Evolutionary conservation across 23 tunicate genomes (phyloP).

Genomic region (Ascidia mentula): DNA sequence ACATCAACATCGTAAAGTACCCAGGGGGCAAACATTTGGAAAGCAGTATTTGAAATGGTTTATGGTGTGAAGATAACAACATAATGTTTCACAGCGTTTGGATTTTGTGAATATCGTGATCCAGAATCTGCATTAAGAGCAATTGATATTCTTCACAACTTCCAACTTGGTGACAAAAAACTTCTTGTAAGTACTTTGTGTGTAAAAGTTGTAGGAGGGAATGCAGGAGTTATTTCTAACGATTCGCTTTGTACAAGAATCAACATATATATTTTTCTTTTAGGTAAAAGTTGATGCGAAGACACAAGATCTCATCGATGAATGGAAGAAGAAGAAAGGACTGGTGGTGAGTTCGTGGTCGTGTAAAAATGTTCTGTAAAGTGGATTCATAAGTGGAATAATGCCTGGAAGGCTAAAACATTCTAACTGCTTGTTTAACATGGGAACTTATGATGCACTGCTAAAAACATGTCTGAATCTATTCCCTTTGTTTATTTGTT

Average conservation of each 20-base stretch:
- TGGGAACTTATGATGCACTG: background rate
- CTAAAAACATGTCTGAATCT: background rate
- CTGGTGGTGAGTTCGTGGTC: conserved; percentile 22
- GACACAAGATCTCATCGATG: conserved; percentile 85
- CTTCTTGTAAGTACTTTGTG: conserved; percentile 46
- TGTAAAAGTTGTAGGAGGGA: too few species aligned
- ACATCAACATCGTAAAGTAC: too few species aligned
- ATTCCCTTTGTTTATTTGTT: background rate
- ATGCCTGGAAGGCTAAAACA: background rate
- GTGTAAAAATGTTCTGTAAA: too few species aligned
- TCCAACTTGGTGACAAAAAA: conserved; percentile 73
- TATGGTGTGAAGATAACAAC: background rate
- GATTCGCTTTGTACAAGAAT: too few species aligned
- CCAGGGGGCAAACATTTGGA: background rate
- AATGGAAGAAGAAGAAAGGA: conserved; percentile 91
- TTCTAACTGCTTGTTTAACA: background rate
- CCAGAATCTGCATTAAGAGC: conserved; percentile 96
- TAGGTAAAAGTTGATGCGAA: conserved; percentile 95
- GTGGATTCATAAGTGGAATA: too few species aligned
- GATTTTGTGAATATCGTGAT: conserved; percentile 96
- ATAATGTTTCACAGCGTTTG: conserved; percentile 74
- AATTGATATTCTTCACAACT: conserved; percentile 75
- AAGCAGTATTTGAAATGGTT: background rate
- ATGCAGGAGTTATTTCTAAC: too few species aligned
- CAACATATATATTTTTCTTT: background rate